Base-by-base conservation (phyloP, 1,140 invertebrate species). In the Hetaerina americana region DNA sequence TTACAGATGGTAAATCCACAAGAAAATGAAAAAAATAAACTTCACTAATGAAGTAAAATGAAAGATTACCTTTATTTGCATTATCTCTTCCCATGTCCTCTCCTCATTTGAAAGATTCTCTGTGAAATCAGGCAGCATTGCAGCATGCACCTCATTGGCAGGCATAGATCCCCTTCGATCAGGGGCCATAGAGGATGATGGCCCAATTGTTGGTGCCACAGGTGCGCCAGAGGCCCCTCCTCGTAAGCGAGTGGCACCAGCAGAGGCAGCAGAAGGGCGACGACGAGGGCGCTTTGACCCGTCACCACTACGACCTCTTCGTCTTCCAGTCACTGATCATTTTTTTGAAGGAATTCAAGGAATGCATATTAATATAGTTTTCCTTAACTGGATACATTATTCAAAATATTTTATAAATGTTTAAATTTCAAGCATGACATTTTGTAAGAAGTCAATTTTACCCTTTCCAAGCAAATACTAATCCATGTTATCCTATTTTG, bases 11-110 rank as follows among this genome's bases (percentile, higher is more conserved):
- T n/a, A n/a, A n/a, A n/a, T n/a, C n/a, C n/a, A n/a, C n/a, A n/a
- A n/a, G n/a, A n/a, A n/a, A n/a, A n/a, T n/a, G n/a, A n/a, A n/a
- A n/a, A n/a, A n/a, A n/a, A n/a, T n/a, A n/a, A n/a, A n/a, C n/a
- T n/a, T n/a, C n/a, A n/a, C n/a, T n/a, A n/a, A n/a, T n/a, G n/a
- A n/a, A n/a, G n/a, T n/a, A n/a, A n/a, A n/a, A n/a, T n/a, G n/a
- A n/a, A n/a, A n/a, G n/a, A n/a, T n/a, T 10, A 57, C 86, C 78
- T 92, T 92, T 28, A 94, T 92, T 77, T 90, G 87, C 87, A 91
- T 91, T 40, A 94, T 91, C 82, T 93, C 90, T 77, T 93, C 89
- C 91, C 91, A 93, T 8, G 90, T 91, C 10, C 89, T 85, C 78
- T 92, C 89, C 79, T 94, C 92, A 75, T 93, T 92, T 5, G 90